Percentiles rank a stretch among this genome's conserved stretches.
Conservation (phyloP, 2,113 vertebrate genomes). For the Erpornis zantholeuca region DNA sequence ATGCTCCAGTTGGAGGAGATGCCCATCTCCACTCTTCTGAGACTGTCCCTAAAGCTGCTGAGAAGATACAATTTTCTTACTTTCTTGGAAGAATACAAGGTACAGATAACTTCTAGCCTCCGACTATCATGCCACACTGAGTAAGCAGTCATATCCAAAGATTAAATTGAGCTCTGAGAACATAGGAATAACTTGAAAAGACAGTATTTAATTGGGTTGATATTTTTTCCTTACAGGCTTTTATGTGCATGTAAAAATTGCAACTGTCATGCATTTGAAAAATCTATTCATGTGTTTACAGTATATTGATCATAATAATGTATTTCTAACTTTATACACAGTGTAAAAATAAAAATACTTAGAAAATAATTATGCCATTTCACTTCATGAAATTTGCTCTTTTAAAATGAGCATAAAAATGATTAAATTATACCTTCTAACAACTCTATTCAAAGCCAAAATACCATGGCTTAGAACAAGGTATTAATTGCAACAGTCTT, state of each 20-base stretch:
- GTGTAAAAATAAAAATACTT: conserved; percentile 69
- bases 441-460: conserved; percentile 41
- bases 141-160: not conserved
- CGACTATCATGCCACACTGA: not conserved
- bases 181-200: not conserved
- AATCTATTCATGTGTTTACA: not conserved
- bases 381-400: conserved; percentile 68
- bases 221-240: not conserved
- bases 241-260: not conserved
- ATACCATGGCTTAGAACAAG: conserved; percentile 21
- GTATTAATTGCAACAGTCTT: conserved; percentile 52
- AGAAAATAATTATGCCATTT: conserved; percentile 61
- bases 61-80: not conserved
- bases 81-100: not conserved
- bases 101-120: not conserved
- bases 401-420: conserved; percentile 67
- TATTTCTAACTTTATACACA: conserved; percentile 56
- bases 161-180: not conserved
- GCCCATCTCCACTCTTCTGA: not conserved
- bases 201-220: conserved; percentile 14
- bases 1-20: not conserved
- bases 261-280: not conserved
- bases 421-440: conserved; percentile 65
- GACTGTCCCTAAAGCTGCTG: not conserved
- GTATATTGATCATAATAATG: conserved; percentile 36